phyloP scores from a whole-genome alignment of 2,888 invertebrate species.

The Syritta pipiens region DNA sequence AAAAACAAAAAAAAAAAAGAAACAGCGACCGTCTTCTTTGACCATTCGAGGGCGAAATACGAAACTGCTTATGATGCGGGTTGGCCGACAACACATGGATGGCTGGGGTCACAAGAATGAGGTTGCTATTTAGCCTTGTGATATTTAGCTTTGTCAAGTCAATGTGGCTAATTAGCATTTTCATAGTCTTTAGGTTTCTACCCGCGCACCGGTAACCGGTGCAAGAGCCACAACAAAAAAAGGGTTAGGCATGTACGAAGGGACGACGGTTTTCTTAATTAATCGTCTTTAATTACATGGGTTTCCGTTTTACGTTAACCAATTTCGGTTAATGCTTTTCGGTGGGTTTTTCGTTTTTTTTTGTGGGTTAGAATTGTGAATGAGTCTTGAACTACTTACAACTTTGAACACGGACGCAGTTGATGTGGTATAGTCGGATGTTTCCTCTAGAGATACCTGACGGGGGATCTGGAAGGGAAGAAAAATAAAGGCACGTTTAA shows the following conservation, averaged over 20 bases:
- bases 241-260: slow-evolving; percentile 35
- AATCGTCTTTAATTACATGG: slow-evolving; percentile 57
- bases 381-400: slow-evolving; percentile 41
- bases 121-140: slow-evolving; percentile 19
- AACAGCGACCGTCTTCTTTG: slow-evolving; percentile 1
- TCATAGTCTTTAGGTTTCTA: slow-evolving; percentile 37
- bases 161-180: slow-evolving; percentile 67
- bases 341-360: slow-evolving; percentile 12
- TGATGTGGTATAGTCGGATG: slow-evolving; percentile 3
- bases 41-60: neutral
- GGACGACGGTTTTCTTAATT: slow-evolving; percentile 40
- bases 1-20: neutral
- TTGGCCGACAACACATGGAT: neutral
- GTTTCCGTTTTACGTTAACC: slow-evolving; percentile 35
- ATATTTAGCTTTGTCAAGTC: slow-evolving; percentile 39
- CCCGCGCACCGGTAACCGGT: neutral
- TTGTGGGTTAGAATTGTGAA: neutral
- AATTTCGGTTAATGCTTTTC: slow-evolving; percentile 40
- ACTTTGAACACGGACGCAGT: slow-evolving; percentile 17
- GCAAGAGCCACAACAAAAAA: no score
- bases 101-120: no score
- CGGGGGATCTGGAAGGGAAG: slow-evolving; percentile 15
- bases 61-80: slow-evolving; percentile 32
- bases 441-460: neutral
- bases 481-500: neutral